Base-by-base conservation (phyloP, 2,113 vertebrate species). In the Pyrgilauda ruficollis region DNA sequence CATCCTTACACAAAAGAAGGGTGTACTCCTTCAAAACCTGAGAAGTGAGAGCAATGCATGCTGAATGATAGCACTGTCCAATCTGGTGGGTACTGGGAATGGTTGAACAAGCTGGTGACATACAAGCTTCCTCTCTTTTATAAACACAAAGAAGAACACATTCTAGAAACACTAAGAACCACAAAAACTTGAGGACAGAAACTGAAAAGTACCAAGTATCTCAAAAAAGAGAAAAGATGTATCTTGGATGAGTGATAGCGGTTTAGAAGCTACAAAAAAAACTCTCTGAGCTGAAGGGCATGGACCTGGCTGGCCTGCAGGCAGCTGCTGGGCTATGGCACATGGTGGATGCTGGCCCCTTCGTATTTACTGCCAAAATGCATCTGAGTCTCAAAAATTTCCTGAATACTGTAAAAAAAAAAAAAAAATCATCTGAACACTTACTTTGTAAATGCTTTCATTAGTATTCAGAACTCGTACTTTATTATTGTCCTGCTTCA, bases 311-410 rank as follows among this genome's bases (percentile, higher is more conserved):
- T 76, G 35, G 13, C 26, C 28, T 70, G 31, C 1, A 16, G 31
- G 15, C 24, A 67, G 28, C 9, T 6, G 1, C 14, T 49, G 31
- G 16, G 14, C 21, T 10, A 20, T 27, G 16, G 33, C 14, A 43
- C 3, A 2, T 1, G 2, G 17, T 5, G 10, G 1, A 2, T 77
- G 8, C 14, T 79, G 43, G 9, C 13, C 17, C 15, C 23, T 43
- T 63, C 7, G 7, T 37, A 76, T 63, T 84, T 79, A 56, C 19
- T 52, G 35, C 23, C 15, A 92, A 88, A 96, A 66, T 73, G 0
- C 22, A 44, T 56, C 14, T 52, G n/a, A 66, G 39, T 73, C 5
- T 64, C 41, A 23, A 50, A 10, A 43, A 59, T 83, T 90, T 6
- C 30, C 50, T 77, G 63, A 88, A 66, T 46, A 46, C 23, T 83